Base-by-base conservation (phyloP, 1,140 invertebrate genomes). In the Phenacoccus solenopsis region DNA sequence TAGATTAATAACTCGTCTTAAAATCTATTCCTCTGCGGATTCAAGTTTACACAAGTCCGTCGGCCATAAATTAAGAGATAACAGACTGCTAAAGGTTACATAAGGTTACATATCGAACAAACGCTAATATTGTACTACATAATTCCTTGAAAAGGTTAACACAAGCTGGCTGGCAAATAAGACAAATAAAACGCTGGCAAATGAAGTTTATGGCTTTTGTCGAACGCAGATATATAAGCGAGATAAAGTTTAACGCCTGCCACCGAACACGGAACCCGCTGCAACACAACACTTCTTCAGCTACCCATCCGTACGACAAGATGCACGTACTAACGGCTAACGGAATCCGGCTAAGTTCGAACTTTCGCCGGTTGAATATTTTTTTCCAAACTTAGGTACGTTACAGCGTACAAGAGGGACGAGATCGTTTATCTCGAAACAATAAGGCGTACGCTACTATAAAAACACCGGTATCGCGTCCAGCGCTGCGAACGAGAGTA, bases 111-210 rank as follows among this genome's bases (percentile, higher is more conserved):
- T 27, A 27, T 64, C 59, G 59, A 64, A 64, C 59, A 64, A 64
- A 64, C 25, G 59, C 59, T 64, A 64, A 64, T 64, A 64, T 64
- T 64, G 59, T 64, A 64, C 59, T 64, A 64, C 59, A 64, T 64
- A 64, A 64, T 27, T 25, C 59, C 25, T 64, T 24, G 59, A 27
- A 25, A 64, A 64, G 59, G 59, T 24, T 24, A 24, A 24, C 25
- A 25, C 22, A 27, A 27, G 20, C 22, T 24, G 22, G 59, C 21
- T 64, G 59, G 25, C 59, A 64, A 64, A 64, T 64, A 64, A 64
- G 59, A 64, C 59, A 64, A 64, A 64, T 64, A 64, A 64, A 64
- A 64, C 25, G 59, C 25, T 64, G 25, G 59, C 59, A 27, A 64
- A 64, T 64, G 59, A 64, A 64, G 59, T 64, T 64, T 64, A 64